Percentiles rank a stretch among this genome's conserved stretches.
These are phyloP conservation scores for Stercorarius parasiticus DNA, from an alignment of 2,113 vertebrate species.

Conservation along the genomic window DNA sequence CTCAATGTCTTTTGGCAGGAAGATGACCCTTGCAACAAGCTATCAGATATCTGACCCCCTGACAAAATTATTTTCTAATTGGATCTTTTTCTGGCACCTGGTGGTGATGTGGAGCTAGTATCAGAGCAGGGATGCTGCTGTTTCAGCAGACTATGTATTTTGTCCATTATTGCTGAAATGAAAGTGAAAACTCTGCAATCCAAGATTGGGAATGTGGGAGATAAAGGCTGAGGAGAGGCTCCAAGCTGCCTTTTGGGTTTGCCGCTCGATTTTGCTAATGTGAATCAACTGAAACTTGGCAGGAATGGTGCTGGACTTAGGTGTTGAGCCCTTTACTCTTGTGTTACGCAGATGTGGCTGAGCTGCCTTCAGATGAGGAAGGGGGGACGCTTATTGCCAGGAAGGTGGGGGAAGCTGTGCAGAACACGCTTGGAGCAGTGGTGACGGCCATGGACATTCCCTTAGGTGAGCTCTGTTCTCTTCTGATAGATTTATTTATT, in stretches of 20 bases:
- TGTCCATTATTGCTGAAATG: neutral
- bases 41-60: neutral
- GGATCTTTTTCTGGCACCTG: neutral
- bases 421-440: conserved; percentile 94
- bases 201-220: neutral
- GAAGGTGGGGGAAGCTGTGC: conserved; percentile 96
- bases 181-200: neutral
- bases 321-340: neutral
- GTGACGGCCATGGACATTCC: conserved; percentile 97
- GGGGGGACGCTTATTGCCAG: conserved; percentile 92
- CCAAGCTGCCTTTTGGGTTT: neutral
- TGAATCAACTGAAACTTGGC: neutral
- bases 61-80: neutral
- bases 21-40: neutral
- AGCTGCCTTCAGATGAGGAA: conserved; percentile 90
- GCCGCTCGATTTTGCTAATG: neutral
- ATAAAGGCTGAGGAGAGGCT: neutral
- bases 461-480: conserved; percentile 80
- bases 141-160: neutral
- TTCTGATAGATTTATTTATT: neutral
- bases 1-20: neutral
- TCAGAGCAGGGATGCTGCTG: neutral
- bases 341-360: conserved; percentile 80
- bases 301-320: neutral
- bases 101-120: neutral